A percentile compares a stretch with the other conserved stretches of the same genome.
Evolutionary conservation across 2,888 invertebrate species (phyloP).

Genomic region (Aleiodes alternator): DNA sequence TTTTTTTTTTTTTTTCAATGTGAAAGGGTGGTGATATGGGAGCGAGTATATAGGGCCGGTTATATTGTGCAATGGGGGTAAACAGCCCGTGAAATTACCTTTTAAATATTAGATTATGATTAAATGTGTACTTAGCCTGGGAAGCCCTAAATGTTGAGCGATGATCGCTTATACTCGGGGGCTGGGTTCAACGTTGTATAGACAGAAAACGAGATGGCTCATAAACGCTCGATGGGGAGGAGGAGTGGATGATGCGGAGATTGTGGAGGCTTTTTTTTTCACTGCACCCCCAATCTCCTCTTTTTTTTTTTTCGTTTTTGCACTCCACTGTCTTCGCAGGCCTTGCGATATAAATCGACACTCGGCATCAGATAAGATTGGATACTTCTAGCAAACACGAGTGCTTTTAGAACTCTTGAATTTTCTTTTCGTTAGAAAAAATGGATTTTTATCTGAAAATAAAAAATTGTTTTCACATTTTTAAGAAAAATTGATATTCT

Average conservation of each 20-base stretch:
- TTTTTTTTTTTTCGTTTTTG: conserved; percentile 41
- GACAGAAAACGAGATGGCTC: conserved; percentile 51
- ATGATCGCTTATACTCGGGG: conserved; percentile 51
- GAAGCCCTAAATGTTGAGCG: conserved; percentile 70
- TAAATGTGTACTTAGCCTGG: conserved; percentile 73
- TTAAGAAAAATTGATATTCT: too few species aligned
- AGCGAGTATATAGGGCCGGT: conserved; percentile 53
- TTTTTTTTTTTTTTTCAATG: conserved; percentile 53
- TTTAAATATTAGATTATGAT: conserved; percentile 76
- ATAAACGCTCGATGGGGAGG: conserved; percentile 65
- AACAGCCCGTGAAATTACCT: conserved; percentile 76
- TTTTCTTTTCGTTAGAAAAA: neutral
- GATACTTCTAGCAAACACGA: conserved; percentile 51
- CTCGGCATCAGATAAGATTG: conserved; percentile 63
- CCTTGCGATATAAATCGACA: neutral
- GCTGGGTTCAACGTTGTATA: conserved; percentile 42
- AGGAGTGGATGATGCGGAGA: conserved; percentile 61
- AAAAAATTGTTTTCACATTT: neutral
- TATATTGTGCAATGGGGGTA: conserved; percentile 65
- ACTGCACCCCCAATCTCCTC: conserved; percentile 22
- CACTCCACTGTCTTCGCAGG: conserved; percentile 45
- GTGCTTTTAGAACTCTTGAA: conserved; percentile 54
- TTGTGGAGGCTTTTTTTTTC: conserved; percentile 32
- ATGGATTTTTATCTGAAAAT: conserved; percentile 19
- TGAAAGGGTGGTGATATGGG: conserved; percentile 50